Conservation (phyloP, 2,797 vertebrate genomes). For the Ficedula albicollis region DNA sequence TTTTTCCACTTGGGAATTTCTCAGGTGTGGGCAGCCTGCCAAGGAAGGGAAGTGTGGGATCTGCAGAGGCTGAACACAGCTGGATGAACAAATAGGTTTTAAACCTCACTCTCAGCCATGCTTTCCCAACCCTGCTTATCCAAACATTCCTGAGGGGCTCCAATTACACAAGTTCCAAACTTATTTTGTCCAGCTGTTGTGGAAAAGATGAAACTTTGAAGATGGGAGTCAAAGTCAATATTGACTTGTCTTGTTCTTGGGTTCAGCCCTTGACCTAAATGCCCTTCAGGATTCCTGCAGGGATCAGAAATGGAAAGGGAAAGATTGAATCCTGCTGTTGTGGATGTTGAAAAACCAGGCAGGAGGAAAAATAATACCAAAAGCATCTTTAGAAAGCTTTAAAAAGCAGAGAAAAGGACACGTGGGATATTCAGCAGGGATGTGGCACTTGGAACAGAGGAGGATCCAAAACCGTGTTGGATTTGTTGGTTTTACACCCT, state of each 20-base stretch:
- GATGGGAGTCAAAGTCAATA: neutral
- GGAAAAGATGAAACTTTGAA: neutral
- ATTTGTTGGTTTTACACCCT: neutral
- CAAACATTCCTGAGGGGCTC: neutral
- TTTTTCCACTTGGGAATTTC: neutral
- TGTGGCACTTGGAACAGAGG: neutral
- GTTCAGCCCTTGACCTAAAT: neutral
- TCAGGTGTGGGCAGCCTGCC: neutral
- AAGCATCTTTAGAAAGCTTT: neutral
- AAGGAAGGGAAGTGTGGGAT: neutral
- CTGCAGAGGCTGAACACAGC: neutral
- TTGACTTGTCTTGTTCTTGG: neutral
- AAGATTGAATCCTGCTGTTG: neutral
- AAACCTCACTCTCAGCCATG: rapidly evolving
- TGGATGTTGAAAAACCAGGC: neutral
- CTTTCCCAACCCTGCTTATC: neutral
- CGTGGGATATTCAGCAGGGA: neutral
- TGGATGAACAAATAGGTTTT: neutral
- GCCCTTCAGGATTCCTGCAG: neutral
- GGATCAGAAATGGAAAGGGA: neutral
- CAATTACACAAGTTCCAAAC: neutral
- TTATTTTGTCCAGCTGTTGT: neutral
- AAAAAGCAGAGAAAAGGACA: neutral
- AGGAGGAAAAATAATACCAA: neutral
- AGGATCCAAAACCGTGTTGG: neutral